Percentiles rank a stretch among this genome's conserved stretches.
These are phyloP conservation scores for Piscicola geometra DNA, from an alignment of 2,888 invertebrate genomes.

Conservation along the genomic window DNA sequence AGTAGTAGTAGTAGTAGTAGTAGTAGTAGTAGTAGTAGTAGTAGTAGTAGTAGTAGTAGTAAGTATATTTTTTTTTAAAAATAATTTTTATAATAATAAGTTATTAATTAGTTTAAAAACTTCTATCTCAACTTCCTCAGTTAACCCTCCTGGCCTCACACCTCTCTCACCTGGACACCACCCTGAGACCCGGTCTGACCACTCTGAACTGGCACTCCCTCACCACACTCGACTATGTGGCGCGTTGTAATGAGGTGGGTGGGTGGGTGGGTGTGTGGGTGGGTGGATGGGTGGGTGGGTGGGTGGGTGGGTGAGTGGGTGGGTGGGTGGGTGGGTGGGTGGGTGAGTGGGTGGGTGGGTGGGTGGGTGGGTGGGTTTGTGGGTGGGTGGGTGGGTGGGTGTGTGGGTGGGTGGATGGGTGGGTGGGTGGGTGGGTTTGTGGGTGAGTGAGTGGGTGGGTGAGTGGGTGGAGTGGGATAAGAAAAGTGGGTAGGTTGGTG, in stretches of 20 bases:
- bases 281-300: no score
- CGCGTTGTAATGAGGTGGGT: slow-evolving; percentile 60
- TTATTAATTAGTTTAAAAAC: not conserved
- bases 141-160: slow-evolving; percentile 44
- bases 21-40: slow-evolving; percentile 37
- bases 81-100: not conserved
- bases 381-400: not conserved
- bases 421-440: no score
- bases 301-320: no score
- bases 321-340: no score
- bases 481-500: no score
- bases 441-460: no score
- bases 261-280: not conserved
- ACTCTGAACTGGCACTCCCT: slow-evolving; percentile 81
- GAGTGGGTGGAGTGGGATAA: no score
- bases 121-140: not conserved
- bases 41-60: slow-evolving; percentile 36
- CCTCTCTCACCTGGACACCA: slow-evolving; percentile 52
- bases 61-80: slow-evolving; percentile 24
- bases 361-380: no score
- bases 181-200: slow-evolving; percentile 69
- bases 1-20: slow-evolving; percentile 40
- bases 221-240: slow-evolving; percentile 71
- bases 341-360: no score
- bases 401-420: no score